These are phyloP conservation scores for Danio jaintianensis DNA, from an alignment of 2,797 vertebrate genomes.

Conservation along the genomic window DNA sequence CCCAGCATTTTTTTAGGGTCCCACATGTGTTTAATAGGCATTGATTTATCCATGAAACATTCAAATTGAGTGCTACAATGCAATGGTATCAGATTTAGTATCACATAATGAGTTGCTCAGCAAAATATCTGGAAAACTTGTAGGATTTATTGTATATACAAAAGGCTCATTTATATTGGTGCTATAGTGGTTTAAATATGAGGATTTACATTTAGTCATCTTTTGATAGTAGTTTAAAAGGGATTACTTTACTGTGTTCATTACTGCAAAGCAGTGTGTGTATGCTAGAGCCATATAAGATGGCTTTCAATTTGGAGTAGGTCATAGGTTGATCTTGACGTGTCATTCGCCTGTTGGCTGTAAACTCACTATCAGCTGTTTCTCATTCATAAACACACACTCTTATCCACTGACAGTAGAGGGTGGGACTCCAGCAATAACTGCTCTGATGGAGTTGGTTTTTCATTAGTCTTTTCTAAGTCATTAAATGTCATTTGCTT, in stretches of 20 bases:
- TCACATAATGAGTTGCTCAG: background rate
- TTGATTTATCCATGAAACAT: background rate
- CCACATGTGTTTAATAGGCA: background rate
- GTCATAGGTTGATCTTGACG: background rate
- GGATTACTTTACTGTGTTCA: conserved; percentile 4
- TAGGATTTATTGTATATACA: background rate
- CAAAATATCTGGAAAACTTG: background rate
- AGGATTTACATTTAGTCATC: background rate
- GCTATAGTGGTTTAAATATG: background rate
- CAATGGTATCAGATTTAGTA: background rate
- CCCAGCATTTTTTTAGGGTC: too few relatives aligned
- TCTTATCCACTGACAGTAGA: background rate
- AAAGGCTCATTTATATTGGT: background rate
- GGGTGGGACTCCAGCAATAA: background rate
- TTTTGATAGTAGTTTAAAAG: background rate
- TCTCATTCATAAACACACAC: conserved; percentile 22
- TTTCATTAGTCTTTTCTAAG: background rate
- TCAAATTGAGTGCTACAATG: background rate
- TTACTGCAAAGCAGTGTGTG: background rate
- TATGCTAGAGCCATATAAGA: too few relatives aligned
- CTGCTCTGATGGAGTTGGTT: background rate
- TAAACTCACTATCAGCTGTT: conserved; percentile 3
- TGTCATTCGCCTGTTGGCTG: conserved; percentile 17
- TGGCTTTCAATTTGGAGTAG: background rate
- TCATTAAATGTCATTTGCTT: background rate